Conservation (phyloP, 2,888 invertebrate genomes). For the Drosophila leonis region DNA sequence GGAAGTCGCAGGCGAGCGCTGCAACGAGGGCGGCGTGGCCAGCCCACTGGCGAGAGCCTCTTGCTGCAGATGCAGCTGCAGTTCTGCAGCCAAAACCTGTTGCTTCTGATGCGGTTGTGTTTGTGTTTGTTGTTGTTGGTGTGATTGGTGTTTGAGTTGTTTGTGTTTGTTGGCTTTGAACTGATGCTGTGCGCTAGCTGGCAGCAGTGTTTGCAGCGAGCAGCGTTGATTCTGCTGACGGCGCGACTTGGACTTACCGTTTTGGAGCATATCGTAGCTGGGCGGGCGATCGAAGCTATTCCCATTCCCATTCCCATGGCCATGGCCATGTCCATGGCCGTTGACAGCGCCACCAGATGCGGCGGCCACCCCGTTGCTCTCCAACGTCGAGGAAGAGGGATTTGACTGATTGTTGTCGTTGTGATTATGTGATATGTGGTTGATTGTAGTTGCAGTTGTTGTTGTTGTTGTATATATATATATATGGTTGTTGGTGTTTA, state of each 20-base stretch:
- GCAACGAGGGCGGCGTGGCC: slow-evolving; percentile 65
- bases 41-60: slow-evolving; percentile 67
- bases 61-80: slow-evolving; percentile 67
- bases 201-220: slow-evolving; percentile 83
- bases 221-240: slow-evolving; percentile 83
- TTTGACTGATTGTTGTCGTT: slow-evolving; percentile 78
- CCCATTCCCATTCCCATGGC: slow-evolving; percentile 33
- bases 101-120: slow-evolving; percentile 71
- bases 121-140: slow-evolving; percentile 52
- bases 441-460: slow-evolving; percentile 41
- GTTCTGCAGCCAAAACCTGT: slow-evolving; percentile 68
- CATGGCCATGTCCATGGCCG: slow-evolving; percentile 51
- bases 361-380: slow-evolving; percentile 82
- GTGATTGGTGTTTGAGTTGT: slow-evolving; percentile 71
- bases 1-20: slow-evolving; percentile 80
- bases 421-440: slow-evolving; percentile 35
- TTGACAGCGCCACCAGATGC: slow-evolving; percentile 54
- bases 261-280: slow-evolving; percentile 86
- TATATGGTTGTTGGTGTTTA: slow-evolving; percentile 33
- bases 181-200: slow-evolving; percentile 81
- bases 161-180: slow-evolving; percentile 81
- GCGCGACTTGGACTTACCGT: slow-evolving; percentile 86
- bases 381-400: slow-evolving; percentile 84
- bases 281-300: slow-evolving; percentile 76
- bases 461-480: slow-evolving; percentile 41